Base-by-base conservation (phyloP, 1,140 invertebrate genomes). In the Alviniconcha marisindica region DNA sequence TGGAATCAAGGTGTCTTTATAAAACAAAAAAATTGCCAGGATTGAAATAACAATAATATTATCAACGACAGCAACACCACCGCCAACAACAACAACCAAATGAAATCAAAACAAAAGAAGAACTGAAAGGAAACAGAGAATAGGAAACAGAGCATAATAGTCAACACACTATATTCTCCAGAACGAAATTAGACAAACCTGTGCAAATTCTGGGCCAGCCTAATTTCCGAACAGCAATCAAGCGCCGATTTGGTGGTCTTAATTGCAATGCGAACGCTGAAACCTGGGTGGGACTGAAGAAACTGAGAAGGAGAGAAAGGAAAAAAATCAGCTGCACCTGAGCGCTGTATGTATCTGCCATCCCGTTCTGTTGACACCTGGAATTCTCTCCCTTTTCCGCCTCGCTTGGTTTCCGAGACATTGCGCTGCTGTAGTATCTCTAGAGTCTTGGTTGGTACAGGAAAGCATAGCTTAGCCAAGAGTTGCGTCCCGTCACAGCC, bases 331-430 rank as follows among this genome's bases (percentile, higher is more conserved):
- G 33, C 31, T 76, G 44, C 73, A 76, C 73, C 73, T 76, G 73
- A 76, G 42, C 24, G 73, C 73, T 54, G 73, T 76, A 51, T 76
- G 44, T 76, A 76, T 76, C 73, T 76, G 73, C 73, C 73, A 76
- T n/a, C n/a, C 24, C 38, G 18, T 33, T 54, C 73, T n/a, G 24
- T 3, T 76, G 73, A 76, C 73, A 76, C 73, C 73, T 76, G 73
- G 73, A 76, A 76, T 76, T 48, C 73, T 15, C 73, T 76, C 73
- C 73, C 42, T 51, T 74, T 51, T 54, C 31, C 31, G 40, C 44
- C 12, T 48, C 73, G 36, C 38, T 42, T 31, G n/a, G n/a, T n/a
- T n/a, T n/a, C n/a, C n/a, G n/a, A n/a, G n/a, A n/a, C n/a, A n/a
- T n/a, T n/a, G n/a, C n/a, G n/a, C n/a, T n/a, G n/a, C n/a, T n/a